These are phyloP conservation scores for Venustoraphidia nigricollis DNA, from an alignment of 2,888 invertebrate species.

Conservation along the genomic window DNA sequence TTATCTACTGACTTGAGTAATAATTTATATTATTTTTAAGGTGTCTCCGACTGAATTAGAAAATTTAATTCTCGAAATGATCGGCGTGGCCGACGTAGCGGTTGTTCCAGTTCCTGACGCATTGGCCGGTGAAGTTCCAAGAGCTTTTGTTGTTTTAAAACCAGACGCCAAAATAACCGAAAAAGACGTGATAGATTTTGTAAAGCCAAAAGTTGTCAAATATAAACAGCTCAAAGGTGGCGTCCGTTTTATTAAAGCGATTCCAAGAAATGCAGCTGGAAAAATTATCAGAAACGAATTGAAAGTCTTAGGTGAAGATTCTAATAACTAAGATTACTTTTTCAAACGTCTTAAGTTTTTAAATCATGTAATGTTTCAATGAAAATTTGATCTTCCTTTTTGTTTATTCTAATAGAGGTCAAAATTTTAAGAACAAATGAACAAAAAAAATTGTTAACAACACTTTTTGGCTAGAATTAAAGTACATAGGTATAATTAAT, in stretches of 20 bases:
- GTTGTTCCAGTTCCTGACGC: constrained; percentile 61
- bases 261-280: constrained; percentile 61
- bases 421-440: too few relatives aligned
- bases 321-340: constrained; percentile 6
- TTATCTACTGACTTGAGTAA: too few relatives aligned
- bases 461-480: too few relatives aligned
- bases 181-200: constrained; percentile 37
- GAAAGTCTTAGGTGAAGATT: constrained; percentile 28
- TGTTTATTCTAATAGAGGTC: too few relatives aligned
- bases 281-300: constrained; percentile 60
- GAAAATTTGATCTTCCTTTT: too few relatives aligned
- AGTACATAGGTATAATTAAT: too few relatives aligned
- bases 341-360: neutral
- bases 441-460: too few relatives aligned
- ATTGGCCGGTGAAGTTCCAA: constrained; percentile 56
- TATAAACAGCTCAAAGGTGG: constrained; percentile 61
- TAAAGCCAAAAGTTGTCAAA: constrained; percentile 48
- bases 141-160: constrained; percentile 54
- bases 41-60: constrained; percentile 79
- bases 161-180: constrained; percentile 36
- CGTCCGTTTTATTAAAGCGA: constrained; percentile 47
- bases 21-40: constrained; percentile 28
- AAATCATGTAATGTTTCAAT: too few relatives aligned
- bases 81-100: constrained; percentile 59
- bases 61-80: constrained; percentile 53